phyloP scores from a whole-genome alignment of 2,888 invertebrate genomes.

The Ganaspis brasiliensis region DNA sequence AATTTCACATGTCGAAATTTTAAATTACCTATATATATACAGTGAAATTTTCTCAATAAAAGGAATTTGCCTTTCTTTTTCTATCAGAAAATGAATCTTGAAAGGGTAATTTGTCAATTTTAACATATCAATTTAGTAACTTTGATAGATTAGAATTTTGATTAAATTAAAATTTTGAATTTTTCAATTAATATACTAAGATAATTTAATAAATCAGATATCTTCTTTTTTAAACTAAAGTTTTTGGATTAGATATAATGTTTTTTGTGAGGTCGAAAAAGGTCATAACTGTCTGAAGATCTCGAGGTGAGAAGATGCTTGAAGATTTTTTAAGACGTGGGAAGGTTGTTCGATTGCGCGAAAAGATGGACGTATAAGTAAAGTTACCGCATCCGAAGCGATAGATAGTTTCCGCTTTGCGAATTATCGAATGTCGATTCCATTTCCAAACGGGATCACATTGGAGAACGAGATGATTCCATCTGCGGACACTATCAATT shows the following conservation, averaged over 20 bases:
- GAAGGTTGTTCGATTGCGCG: not conserved
- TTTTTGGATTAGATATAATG: not conserved
- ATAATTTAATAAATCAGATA: too few relatives aligned
- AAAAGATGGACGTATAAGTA: conserved; percentile 21
- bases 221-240: too few relatives aligned
- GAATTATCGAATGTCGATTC: conserved; percentile 39
- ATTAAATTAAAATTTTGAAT: too few relatives aligned
- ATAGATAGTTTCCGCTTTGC: conserved; percentile 33
- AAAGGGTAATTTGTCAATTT: too few relatives aligned
- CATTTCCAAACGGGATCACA: conserved; percentile 32
- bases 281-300: not conserved
- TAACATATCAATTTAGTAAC: too few relatives aligned
- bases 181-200: too few relatives aligned
- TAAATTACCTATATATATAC: not conserved
- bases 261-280: not conserved
- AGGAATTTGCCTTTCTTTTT: too few relatives aligned
- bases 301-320: not conserved
- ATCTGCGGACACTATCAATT: conserved; percentile 38
- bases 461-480: conserved; percentile 3
- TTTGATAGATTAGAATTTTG: too few relatives aligned
- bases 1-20: not conserved
- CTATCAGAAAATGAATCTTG: too few relatives aligned
- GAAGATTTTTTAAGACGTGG: not conserved
- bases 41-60: too few relatives aligned
- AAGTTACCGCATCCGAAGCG: conserved; percentile 12